Evolutionary conservation across 1,140 invertebrate species (phyloP).

Genomic region (Megalopta genalis): DNA sequence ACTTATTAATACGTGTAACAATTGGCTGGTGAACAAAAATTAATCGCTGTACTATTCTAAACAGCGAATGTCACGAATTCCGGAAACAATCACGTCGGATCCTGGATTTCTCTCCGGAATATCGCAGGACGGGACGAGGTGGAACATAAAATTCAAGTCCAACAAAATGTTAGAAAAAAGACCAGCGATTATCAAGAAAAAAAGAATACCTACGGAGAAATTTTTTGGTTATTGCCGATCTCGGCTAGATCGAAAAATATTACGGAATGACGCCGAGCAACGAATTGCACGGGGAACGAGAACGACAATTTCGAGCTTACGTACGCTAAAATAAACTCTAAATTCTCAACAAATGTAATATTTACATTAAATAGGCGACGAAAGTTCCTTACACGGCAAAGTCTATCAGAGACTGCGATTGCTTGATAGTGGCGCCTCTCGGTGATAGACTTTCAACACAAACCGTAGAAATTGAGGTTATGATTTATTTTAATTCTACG

Average conservation of each 20-base stretch:
- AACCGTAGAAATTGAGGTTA: constrained; percentile 68
- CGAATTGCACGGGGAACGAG: constrained; percentile 16
- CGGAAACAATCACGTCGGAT: constrained; percentile 3
- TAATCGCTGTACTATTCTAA: constrained; percentile 41
- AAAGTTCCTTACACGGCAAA: constrained; percentile 67
- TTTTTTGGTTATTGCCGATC: constrained; percentile 67
- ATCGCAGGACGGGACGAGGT: not conserved
- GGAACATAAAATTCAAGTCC: not conserved
- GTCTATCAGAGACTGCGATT: constrained; percentile 69
- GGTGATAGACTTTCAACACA: constrained; percentile 38
- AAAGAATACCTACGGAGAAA: constrained; percentile 41
- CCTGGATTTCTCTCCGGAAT: not conserved
- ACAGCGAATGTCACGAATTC: constrained; percentile 37
- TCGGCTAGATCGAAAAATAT: constrained; percentile 38
- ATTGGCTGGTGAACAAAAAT: constrained; percentile 51
- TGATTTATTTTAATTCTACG: constrained; percentile 26
- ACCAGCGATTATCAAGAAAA: constrained; percentile 36
- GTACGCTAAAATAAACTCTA: constrained; percentile 47
- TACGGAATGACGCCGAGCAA: constrained; percentile 50
- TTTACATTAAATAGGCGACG: constrained; percentile 74
- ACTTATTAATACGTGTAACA: constrained; percentile 45
- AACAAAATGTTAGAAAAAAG: constrained; percentile 30
- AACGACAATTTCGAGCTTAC: constrained; percentile 39
- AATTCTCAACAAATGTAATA: constrained; percentile 65
- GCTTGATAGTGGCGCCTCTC: constrained; percentile 54